Percentiles rank a stretch among this genome's conserved stretches.
Evolutionary conservation across 2,113 vertebrate genomes (phyloP).

Genomic region (Plestiodon gilberti): DNA sequence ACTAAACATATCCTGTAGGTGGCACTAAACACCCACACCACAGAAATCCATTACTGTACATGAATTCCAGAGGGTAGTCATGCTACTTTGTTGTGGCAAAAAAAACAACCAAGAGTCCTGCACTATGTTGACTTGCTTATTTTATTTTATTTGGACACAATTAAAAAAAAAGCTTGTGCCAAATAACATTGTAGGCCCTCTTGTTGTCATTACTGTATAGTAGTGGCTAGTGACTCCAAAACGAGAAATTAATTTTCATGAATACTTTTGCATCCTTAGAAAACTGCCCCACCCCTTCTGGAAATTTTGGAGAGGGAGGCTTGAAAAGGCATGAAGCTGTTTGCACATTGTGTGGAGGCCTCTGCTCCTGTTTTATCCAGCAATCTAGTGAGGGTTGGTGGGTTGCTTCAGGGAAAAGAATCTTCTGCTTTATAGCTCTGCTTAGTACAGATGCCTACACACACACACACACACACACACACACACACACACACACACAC

Average conservation of each 20-base stretch:
- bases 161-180: background rate
- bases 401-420: too few relatives aligned
- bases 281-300: background rate
- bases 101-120: background rate
- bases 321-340: background rate
- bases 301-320: background rate
- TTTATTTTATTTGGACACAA: background rate
- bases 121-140: too few relatives aligned
- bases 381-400: too few relatives aligned
- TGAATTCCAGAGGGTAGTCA: background rate
- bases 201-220: background rate
- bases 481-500: too few relatives aligned
- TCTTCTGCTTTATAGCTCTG: too few relatives aligned
- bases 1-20: conserved; percentile 41
- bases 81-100: background rate
- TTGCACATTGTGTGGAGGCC: background rate
- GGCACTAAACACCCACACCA: conserved; percentile 55
- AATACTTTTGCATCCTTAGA: background rate
- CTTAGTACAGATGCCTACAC: too few relatives aligned
- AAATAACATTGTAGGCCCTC: background rate
- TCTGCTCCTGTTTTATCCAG: too few relatives aligned
- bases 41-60: background rate
- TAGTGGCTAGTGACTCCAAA: background rate
- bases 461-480: too few relatives aligned
- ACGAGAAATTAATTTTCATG: background rate